phyloP scores from a whole-genome alignment of 2,888 invertebrate genomes.

The Helicoverpa assulta region DNA sequence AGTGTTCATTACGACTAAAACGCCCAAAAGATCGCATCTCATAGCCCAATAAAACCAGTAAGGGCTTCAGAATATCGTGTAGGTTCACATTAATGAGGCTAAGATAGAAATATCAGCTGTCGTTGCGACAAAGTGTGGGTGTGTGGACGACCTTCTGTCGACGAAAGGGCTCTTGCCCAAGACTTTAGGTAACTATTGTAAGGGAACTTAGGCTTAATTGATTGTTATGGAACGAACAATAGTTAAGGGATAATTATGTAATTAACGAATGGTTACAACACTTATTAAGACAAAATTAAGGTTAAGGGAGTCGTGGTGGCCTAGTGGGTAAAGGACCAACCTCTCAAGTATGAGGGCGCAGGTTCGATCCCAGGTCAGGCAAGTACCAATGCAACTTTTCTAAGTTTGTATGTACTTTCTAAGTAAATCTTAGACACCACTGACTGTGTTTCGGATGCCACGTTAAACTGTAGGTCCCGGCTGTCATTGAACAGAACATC shows the following conservation, averaged over 20 bases:
- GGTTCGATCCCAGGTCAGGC: too few species aligned
- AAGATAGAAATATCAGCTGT: constrained; percentile 50
- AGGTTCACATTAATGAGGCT: constrained; percentile 58
- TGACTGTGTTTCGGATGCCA: too few species aligned
- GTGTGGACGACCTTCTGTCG: constrained; percentile 63
- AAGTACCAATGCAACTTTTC: too few species aligned
- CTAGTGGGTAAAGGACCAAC: too few species aligned
- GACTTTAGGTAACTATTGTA: constrained; percentile 30
- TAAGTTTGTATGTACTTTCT: too few species aligned
- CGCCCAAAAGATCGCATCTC: constrained; percentile 42
- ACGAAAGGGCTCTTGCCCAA: constrained; percentile 58
- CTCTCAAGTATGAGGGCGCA: too few species aligned
- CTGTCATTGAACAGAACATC: too few species aligned
- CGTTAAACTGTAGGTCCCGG: too few species aligned
- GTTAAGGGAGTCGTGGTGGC: too few species aligned
- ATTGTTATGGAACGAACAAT: constrained; percentile 33
- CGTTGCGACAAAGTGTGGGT: constrained; percentile 63
- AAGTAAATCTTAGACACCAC: too few species aligned
- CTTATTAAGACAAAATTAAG: too few species aligned
- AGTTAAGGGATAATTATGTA: not conserved
- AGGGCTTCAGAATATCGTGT: constrained; percentile 50
- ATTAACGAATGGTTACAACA: not conserved
- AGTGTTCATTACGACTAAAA: constrained; percentile 47
- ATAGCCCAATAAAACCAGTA: constrained; percentile 43
- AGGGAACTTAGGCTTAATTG: constrained; percentile 29